These are phyloP conservation scores for Ochotona curzoniae DNA, from an alignment of 2,113 vertebrate genomes.

Conservation along the genomic window DNA sequence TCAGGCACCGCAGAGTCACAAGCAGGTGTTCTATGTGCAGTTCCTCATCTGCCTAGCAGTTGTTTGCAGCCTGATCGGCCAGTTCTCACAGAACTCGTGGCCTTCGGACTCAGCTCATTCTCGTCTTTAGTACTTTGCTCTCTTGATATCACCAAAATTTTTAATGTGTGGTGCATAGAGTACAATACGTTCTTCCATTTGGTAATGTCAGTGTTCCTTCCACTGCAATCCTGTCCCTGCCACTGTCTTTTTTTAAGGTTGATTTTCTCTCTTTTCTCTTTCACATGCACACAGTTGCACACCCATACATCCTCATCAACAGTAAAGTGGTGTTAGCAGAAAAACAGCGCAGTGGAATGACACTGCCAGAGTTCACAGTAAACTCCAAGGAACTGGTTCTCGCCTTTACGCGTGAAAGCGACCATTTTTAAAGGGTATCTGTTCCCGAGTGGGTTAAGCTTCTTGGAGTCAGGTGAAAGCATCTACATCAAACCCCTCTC, in stretches of 20 bases:
- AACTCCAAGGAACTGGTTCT: background rate
- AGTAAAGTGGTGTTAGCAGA: background rate
- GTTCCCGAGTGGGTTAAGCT: background rate
- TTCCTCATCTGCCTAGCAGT: background rate
- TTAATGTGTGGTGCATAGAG: background rate
- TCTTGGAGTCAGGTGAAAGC: background rate
- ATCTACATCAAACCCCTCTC: background rate
- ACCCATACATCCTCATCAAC: background rate
- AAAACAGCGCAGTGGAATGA: background rate
- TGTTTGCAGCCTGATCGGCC: background rate
- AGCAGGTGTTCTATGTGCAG: background rate
- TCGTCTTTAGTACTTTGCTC: background rate
- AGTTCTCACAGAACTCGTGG: background rate
- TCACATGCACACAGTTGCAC: background rate
- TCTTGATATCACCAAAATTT: background rate
- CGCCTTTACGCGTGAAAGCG: background rate
- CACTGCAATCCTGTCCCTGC: background rate
- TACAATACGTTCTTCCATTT: background rate
- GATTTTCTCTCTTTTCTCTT: background rate
- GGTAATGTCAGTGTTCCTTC: background rate
- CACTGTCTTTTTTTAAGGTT: background rate
- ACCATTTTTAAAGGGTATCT: conserved; percentile 28
- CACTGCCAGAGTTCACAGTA: background rate
- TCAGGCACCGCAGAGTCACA: background rate
- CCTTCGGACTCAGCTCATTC: background rate